phyloP scores from a whole-genome alignment of 2,888 invertebrate species.

The Elysia crispata region DNA sequence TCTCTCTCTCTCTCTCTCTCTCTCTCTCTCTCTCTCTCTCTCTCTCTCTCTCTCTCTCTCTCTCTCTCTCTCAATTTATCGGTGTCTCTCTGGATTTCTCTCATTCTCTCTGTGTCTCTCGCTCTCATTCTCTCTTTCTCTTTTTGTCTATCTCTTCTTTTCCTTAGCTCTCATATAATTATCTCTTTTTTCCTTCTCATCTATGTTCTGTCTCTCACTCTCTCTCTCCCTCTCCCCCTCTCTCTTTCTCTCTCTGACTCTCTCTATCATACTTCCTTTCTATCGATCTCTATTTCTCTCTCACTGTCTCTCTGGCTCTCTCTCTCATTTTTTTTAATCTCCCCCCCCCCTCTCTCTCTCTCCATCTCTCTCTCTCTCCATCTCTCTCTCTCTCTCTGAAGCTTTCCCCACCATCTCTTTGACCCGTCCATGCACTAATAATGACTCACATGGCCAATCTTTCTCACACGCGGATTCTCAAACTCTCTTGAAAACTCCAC shows the following conservation, averaged over 20 bases:
- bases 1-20: no score
- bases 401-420: background rate
- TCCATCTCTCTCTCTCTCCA: conserved; percentile 22
- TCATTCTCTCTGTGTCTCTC: background rate
- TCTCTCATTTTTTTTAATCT: background rate
- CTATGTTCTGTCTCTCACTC: no score
- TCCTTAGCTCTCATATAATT: conserved; percentile 9
- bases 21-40: background rate
- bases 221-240: background rate
- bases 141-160: background rate
- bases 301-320: background rate
- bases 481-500: no score
- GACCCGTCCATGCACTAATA: no score
- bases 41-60: background rate
- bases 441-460: no score
- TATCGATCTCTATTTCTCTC: conserved; percentile 2
- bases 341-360: background rate
- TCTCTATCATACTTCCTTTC: background rate
- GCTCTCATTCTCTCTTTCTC: background rate
- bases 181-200: background rate
- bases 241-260: background rate
- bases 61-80: background rate
- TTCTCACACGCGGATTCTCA: no score
- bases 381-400: conserved; percentile 17
- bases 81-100: background rate